Percentiles rank a stretch among this genome's conserved stretches.
phyloP scores from a whole-genome alignment of 2,113 vertebrate genomes.

The Struthio camelus region DNA sequence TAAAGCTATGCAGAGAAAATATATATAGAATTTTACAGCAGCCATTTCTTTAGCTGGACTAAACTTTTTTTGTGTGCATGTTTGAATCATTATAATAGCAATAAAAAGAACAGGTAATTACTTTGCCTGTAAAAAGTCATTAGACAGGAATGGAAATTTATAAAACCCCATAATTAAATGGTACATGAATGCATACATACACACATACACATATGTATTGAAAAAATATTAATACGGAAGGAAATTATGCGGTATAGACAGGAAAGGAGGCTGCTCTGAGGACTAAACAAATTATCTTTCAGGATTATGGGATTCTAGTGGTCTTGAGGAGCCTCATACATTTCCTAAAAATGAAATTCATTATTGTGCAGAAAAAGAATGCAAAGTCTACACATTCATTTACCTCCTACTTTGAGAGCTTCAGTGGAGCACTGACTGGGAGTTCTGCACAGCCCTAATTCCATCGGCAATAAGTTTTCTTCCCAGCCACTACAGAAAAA shows the following conservation, averaged over 20 bases:
- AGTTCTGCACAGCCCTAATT: neutral
- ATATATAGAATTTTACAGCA: conserved; percentile 25
- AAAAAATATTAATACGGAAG: neutral
- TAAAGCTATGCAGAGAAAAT: neutral
- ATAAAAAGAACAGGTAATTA: conserved; percentile 20
- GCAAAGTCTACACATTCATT: neutral
- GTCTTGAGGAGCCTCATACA: neutral
- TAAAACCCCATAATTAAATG: neutral
- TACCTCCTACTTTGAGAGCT: neutral
- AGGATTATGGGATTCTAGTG: neutral
- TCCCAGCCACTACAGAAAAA: neutral
- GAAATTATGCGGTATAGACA: neutral
- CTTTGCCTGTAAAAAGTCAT: conserved; percentile 35
- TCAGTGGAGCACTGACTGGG: neutral
- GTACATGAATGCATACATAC: neutral
- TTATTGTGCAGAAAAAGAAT: neutral
- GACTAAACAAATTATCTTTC: neutral
- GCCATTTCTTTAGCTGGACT: conserved; percentile 2
- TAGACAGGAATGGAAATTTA: conserved; percentile 14
- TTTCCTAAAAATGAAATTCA: neutral
- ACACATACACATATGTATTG: neutral
- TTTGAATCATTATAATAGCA: conserved; percentile 13
- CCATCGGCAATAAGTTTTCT: neutral
- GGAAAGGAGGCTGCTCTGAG: neutral
- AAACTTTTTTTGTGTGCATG: neutral